phyloP scores from a whole-genome alignment of 2,113 vertebrate genomes.

The Pelusios castaneus region DNA sequence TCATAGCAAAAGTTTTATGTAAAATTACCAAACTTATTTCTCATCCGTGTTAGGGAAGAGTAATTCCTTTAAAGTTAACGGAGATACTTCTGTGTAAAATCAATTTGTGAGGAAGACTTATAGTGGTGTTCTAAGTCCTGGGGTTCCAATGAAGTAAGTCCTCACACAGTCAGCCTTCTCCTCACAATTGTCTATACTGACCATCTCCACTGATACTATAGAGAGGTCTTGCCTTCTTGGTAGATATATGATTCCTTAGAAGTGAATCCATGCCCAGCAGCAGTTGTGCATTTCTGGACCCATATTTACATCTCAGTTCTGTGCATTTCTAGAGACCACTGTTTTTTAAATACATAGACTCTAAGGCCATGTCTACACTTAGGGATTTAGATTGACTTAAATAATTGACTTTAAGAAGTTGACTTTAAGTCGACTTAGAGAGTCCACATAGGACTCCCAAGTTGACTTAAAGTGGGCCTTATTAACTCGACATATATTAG shows the following conservation, averaged over 20 bases:
- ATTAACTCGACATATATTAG: too few species aligned
- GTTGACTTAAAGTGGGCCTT: too few species aligned
- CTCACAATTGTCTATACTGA: background rate
- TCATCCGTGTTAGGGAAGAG: background rate
- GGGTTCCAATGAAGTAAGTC: background rate
- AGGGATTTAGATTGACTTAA: too few species aligned
- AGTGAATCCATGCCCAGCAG: background rate
- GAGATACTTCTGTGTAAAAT: background rate
- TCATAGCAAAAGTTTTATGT: background rate
- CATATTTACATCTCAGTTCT: background rate
- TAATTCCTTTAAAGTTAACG: background rate
- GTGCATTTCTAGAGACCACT: background rate
- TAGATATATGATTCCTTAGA: background rate
- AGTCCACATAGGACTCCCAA: too few species aligned
- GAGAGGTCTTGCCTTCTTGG: background rate
- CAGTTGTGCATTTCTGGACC: background rate
- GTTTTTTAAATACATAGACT: background rate
- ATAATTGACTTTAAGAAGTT: too few species aligned
- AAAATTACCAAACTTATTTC: background rate
- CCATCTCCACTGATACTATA: background rate
- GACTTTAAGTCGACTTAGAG: too few species aligned
- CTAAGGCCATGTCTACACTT: too few species aligned
- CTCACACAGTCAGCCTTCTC: background rate
- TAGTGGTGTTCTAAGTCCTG: background rate
- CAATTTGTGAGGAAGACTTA: background rate